Conservation (phyloP, 2,113 vertebrate species). For the Siniperca chuatsi region DNA sequence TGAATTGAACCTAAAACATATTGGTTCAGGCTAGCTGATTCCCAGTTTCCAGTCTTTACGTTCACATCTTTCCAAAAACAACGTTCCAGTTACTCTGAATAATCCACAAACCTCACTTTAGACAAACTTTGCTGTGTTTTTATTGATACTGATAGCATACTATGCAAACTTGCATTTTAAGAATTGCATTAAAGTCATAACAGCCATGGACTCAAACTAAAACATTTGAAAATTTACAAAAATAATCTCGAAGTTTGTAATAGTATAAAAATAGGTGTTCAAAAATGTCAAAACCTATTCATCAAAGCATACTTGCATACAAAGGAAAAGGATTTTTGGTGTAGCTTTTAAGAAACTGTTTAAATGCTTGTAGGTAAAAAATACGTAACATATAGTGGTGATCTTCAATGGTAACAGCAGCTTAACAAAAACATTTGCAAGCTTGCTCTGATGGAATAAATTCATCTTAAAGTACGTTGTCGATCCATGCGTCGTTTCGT, state of each 20-base stretch:
- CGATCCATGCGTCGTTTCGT: not conserved
- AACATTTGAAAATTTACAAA: not conserved
- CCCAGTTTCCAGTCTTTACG: not conserved
- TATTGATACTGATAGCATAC: not conserved
- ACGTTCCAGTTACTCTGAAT: not conserved
- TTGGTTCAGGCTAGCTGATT: not conserved
- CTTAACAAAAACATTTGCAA: not conserved
- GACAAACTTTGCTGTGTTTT: not conserved
- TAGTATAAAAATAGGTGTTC: not conserved
- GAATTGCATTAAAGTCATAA: not conserved
- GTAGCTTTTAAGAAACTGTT: too few relatives aligned
- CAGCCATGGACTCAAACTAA: not conserved
- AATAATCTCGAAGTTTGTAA: not conserved
- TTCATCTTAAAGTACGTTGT: not conserved
- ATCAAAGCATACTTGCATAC: not conserved
- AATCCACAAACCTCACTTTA: not conserved
- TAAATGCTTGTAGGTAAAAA: not conserved
- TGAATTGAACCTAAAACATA: not conserved
- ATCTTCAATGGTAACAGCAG: not conserved
- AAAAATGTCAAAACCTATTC: not conserved
- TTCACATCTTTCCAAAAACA: not conserved
- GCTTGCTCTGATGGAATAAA: too few relatives aligned
- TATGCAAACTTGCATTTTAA: not conserved
- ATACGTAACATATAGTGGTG: not conserved
- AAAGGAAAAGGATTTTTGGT: not conserved